Percentiles rank a stretch among this genome's conserved stretches.
phyloP scores from a whole-genome alignment of 2,888 invertebrate species.

The Lordiphosa fenestrarum region DNA sequence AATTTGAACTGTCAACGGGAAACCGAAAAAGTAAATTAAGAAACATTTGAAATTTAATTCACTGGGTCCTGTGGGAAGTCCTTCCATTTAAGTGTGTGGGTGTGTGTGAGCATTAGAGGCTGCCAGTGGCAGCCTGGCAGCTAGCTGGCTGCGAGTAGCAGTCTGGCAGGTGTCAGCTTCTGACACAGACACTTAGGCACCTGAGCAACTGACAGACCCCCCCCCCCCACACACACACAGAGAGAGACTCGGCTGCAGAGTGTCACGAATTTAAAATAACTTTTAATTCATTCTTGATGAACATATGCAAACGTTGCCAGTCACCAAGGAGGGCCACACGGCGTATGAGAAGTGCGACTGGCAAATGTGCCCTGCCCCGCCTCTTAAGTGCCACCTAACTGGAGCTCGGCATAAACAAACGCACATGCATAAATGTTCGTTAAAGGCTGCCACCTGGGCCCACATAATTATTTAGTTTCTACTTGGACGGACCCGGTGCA shows the following conservation, averaged over 20 bases:
- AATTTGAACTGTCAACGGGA: slow-evolving; percentile 73
- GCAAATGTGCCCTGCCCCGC: slow-evolving; percentile 63
- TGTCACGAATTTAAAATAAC: slow-evolving; percentile 77
- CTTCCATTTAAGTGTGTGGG: slow-evolving; percentile 16
- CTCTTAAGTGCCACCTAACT: slow-evolving; percentile 68
- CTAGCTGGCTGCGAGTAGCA: slow-evolving; percentile 17
- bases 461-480: slow-evolving; percentile 71
- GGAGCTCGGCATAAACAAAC: slow-evolving; percentile 73
- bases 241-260: slow-evolving; percentile 57
- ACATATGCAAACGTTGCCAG: slow-evolving; percentile 46
- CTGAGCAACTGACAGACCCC: slow-evolving; percentile 24
- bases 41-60: slow-evolving; percentile 74
- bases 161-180: slow-evolving; percentile 63
- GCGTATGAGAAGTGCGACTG: slow-evolving; percentile 67
- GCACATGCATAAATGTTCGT: slow-evolving; percentile 72
- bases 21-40: slow-evolving; percentile 75
- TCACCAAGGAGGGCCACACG: slow-evolving; percentile 45
- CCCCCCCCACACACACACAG: slow-evolving; percentile 11
- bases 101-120: slow-evolving; percentile 18
- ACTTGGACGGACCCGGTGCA: slow-evolving; percentile 59
- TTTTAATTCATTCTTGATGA: slow-evolving; percentile 77
- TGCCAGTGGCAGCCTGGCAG: slow-evolving; percentile 33
- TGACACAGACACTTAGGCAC: slow-evolving; percentile 58
- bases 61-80: slow-evolving; percentile 44
- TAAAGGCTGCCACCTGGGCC: slow-evolving; percentile 39